Base-by-base conservation (phyloP, 64 coral and sea anemone species). In the Montipora capricornis region DNA sequence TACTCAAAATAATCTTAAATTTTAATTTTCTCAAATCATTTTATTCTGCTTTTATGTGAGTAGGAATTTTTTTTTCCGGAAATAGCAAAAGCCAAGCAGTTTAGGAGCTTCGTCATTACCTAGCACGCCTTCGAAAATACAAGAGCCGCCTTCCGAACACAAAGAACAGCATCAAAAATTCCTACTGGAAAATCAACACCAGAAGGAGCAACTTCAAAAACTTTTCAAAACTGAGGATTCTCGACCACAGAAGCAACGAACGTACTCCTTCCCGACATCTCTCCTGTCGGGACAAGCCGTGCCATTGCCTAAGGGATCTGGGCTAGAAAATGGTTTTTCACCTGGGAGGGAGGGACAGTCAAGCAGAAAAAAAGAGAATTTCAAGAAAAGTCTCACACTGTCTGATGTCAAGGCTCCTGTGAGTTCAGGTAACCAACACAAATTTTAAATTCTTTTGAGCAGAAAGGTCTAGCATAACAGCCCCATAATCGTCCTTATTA, bases 151-250 rank as follows among this genome's bases (percentile, higher is more conserved):
- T 46, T 8, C 53, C 1, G 58, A 79, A 20, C 53, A 79, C 70
- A 76, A 57, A 80, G 52, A 84, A 59, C 80, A 90, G 10, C 79
- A 92, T 14, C 60, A 91, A 22, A 44, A 49, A 82, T 92, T 92
- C 74, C 80, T 92, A 7, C 90, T 84, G 48, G 44, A 93, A 88
- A 87, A 93, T 22, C 91, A 80, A 86, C 49, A 20, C 9, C 91
- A 79, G 60, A 15, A 5, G 1, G 91, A 93, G 12, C 83, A 80
- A 66, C 71, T 88, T 78, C 69, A 93, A 73, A 47, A 46, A 47
- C 57, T 88, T 1, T 69, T 87, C 5, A 48, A 89, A 89, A 89
- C 4, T 89, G 24, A 76, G 7, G 70, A 77, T 2, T 57, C n/a
- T 15, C 20, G 19, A 2, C 75, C 87, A 78, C 59, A 55, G 10